Conservation (phyloP, 2,113 vertebrate species). For the Octodon degus region DNA sequence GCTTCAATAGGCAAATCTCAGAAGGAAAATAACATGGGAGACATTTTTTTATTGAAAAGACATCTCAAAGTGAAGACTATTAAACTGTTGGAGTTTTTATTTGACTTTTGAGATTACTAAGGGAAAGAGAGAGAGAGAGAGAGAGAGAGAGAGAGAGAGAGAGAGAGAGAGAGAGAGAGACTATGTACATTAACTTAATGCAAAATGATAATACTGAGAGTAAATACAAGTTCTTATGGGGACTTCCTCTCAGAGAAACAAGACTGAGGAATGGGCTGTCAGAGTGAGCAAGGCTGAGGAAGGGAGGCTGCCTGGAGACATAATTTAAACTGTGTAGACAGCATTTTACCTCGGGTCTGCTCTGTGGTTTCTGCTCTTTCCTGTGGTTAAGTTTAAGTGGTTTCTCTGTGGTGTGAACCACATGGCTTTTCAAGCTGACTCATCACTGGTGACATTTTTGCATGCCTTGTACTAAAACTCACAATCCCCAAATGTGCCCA, state of each 20-base stretch:
- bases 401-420: neutral
- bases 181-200: neutral
- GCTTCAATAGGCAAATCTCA: neutral
- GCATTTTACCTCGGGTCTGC: neutral
- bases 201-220: neutral
- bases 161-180: neutral
- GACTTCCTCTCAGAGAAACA: neutral
- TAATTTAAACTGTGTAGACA: neutral
- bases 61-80: conserved; percentile 16
- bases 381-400: neutral
- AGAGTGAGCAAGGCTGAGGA: neutral
- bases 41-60: neutral
- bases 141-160: neutral
- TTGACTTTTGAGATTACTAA: neutral
- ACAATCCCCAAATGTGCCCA: neutral
- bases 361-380: neutral
- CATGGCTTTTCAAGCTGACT: neutral
- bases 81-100: neutral
- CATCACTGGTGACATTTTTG: conserved; percentile 39
- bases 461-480: neutral
- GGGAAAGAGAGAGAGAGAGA: neutral
- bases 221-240: neutral
- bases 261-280: neutral
- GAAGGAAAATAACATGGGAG: neutral
- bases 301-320: neutral